phyloP scores from a whole-genome alignment of 2,888 invertebrate genomes.

The Callimorpha dominula region DNA sequence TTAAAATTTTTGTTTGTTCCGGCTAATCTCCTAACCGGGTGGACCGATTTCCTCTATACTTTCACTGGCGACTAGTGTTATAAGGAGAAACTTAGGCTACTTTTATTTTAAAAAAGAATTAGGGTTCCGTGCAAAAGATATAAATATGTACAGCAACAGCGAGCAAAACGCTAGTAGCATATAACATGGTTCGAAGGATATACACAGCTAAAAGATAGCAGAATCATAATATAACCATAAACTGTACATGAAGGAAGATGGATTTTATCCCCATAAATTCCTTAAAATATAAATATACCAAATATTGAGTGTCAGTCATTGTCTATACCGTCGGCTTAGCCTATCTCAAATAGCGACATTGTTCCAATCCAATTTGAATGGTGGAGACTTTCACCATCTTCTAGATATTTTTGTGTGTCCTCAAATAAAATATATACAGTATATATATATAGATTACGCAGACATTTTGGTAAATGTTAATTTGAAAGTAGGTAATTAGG shows the following conservation, averaged over 20 bases:
- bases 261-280: not conserved
- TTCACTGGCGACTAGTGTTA: no score
- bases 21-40: no score
- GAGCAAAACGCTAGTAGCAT: no score
- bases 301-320: conserved; percentile 12
- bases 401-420: conserved; percentile 1
- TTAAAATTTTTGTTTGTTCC: no score
- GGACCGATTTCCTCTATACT: no score
- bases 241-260: not conserved
- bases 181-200: no score
- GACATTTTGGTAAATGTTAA: not conserved
- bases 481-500: conserved; percentile 3
- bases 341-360: conserved; percentile 11
- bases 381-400: not conserved
- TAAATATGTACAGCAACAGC: no score
- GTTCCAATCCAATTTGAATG: conserved; percentile 21
- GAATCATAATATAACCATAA: not conserved
- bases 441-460: not conserved
- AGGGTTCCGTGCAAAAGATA: no score
- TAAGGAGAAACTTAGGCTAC: no score
- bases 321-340: conserved; percentile 11
- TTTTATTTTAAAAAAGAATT: no score
- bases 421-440: not conserved
- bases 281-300: not conserved
- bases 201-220: not conserved